A percentile compares a stretch with the other conserved stretches of the same genome.
Evolutionary conservation across 2,888 invertebrate genomes (phyloP).

Genomic region (Luperina nickerlii): DNA sequence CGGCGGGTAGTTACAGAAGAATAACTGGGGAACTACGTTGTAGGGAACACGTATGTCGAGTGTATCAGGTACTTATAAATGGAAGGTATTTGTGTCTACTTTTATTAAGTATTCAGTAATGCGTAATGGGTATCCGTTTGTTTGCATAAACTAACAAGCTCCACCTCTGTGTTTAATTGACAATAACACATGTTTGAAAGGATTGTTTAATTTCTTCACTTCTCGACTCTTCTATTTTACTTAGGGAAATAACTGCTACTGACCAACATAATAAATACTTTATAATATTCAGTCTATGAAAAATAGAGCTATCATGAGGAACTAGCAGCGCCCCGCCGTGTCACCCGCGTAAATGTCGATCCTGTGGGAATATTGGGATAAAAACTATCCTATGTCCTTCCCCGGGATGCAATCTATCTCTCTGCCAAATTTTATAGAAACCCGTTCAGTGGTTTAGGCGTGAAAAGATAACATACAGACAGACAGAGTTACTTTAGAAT

Average conservation of each 20-base stretch:
- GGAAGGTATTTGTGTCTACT: background rate
- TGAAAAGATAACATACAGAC: no score
- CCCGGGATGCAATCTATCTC: no score
- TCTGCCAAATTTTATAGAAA: no score
- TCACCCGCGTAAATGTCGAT: no score
- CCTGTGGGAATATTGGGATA: no score
- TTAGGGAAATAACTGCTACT: background rate
- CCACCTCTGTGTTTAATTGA: background rate
- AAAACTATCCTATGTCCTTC: no score
- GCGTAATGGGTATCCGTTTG: background rate
- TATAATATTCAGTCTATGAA: background rate
- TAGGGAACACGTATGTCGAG: background rate
- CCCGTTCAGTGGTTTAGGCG: no score
- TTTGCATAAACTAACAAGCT: background rate
- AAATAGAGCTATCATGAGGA: no score
- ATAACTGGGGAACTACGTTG: background rate
- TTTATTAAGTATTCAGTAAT: background rate
- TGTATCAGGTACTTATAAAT: background rate
- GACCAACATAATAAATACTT: background rate
- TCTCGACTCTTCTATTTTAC: background rate
- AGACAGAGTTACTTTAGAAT: no score
- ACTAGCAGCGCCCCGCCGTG: no score
- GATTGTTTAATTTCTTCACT: background rate
- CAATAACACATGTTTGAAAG: background rate
- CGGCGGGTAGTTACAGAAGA: conserved; percentile 40